A percentile compares a stretch with the other conserved stretches of the same genome.
phyloP scores from a whole-genome alignment of 2,888 invertebrate species.

The Gastrophysa polygoni region DNA sequence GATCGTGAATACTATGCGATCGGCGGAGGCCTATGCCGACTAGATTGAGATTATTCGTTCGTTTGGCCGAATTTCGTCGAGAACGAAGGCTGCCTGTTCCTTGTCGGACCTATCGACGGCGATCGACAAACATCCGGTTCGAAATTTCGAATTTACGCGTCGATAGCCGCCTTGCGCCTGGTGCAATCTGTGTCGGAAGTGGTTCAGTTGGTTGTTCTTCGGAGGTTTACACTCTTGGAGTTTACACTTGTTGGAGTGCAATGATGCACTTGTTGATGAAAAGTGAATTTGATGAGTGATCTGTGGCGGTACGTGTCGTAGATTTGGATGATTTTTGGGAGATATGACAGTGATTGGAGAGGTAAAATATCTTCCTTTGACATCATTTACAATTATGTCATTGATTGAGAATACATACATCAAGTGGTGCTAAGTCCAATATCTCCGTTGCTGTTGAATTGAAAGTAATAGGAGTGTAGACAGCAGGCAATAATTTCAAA shows the following conservation, averaged over 20 bases:
- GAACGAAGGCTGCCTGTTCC: slow-evolving; percentile 19
- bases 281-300: slow-evolving; percentile 6
- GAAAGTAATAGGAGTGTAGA: too few relatives aligned
- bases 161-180: slow-evolving; percentile 1
- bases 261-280: slow-evolving; percentile 12
- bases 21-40: slow-evolving; percentile 1
- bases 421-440: too few relatives aligned
- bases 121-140: slow-evolving; percentile 37
- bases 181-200: slow-evolving; percentile 23
- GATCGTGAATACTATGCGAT: slow-evolving; percentile 1
- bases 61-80: slow-evolving; percentile 32
- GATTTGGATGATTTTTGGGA: slow-evolving; percentile 25
- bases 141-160: slow-evolving; percentile 28
- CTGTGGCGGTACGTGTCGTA: slow-evolving; percentile 18
- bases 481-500: too few relatives aligned
- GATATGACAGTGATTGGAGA: slow-evolving; percentile 49
- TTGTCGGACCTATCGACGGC: slow-evolving; percentile 24
- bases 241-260: slow-evolving; percentile 3
- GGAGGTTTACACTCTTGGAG: background rate
- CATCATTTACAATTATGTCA: too few relatives aligned
- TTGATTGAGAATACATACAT: too few relatives aligned
- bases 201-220: background rate
- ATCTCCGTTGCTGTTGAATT: too few relatives aligned
- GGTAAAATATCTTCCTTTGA: slow-evolving; percentile 42
- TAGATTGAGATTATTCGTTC: too few relatives aligned